Evolutionary conservation across 1,140 invertebrate genomes (phyloP), one percentile per base, ranked within the genome.

Genomic region (Patella vulgata): DNA sequence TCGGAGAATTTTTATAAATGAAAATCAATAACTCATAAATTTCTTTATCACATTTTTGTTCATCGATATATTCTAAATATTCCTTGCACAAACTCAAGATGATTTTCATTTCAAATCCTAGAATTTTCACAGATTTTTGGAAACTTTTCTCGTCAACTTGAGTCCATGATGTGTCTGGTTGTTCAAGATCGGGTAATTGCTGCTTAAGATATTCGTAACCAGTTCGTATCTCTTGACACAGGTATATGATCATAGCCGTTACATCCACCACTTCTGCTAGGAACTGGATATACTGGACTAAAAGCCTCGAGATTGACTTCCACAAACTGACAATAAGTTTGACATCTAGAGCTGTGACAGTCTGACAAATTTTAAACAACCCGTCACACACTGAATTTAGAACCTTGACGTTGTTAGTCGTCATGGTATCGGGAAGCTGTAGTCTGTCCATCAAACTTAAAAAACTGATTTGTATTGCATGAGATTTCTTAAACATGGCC

Each of bases 21-120:
- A 54, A 21, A 1, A 79, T 46, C 30, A 81, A 25, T 31, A 80
- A 40, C 8, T 61, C 46, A 21, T 69, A 71, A 1, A 79, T 33
- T 17, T 53, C 27, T 17, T 33, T 39, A 17, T 62, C 69, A 71
- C 73, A 74, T 36, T 14, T 36, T 14, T 5, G 14, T 36, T 59
- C 58, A 36, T 54, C 60, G 1, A 79, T 39, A 43, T 60, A 66
- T 31, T 66, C 56, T 5, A 58, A 40, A 59, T 66, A 80, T n/a
- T 78, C 78, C 44, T 72, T 70, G 19, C 78, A 63, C 50, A 82
- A 51, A 25, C 67, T 71, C 3, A 79, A 66, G 17, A 78, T 30
- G 14, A 82, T 73, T 53, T 80, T 78, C 68, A 82, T 71, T 56
- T 80, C 73, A 52, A 80, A 82, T 21, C 73, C 72, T 17, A 75